A percentile compares a stretch with the other conserved stretches of the same genome.
Conservation (phyloP, 2,888 invertebrate species). For the Spialia ferax region DNA sequence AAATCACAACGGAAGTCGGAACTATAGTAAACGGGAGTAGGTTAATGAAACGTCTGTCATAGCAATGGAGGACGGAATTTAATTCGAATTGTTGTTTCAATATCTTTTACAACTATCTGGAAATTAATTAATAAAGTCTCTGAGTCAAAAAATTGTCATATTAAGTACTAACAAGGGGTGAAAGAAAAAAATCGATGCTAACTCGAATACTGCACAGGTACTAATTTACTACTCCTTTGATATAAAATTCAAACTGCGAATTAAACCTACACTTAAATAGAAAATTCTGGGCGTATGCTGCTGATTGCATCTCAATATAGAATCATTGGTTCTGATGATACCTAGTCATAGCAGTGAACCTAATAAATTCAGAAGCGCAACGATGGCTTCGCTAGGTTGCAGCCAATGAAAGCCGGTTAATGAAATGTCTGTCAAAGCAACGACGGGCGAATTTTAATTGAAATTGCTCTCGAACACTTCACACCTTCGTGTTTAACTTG, state of each 20-base stretch:
- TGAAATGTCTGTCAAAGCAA: conserved; percentile 82
- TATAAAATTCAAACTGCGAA: no score
- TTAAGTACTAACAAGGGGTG: not conserved
- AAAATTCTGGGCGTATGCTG: not conserved
- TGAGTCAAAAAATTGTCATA: not conserved
- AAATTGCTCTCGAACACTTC: conserved; percentile 71
- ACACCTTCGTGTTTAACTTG: conserved; percentile 60
- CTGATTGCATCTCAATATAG: not conserved
- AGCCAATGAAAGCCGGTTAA: conserved; percentile 72
- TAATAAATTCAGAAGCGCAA: conserved; percentile 26
- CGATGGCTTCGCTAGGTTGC: conserved; percentile 10
- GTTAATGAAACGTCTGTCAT: conserved; percentile 85
- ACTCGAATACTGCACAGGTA: no score
- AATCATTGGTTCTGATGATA: not conserved
- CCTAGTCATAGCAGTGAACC: not conserved
- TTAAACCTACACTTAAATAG: no score
- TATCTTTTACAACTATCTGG: conserved; percentile 19
- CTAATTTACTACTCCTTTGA: no score
- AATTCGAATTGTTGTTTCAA: conserved; percentile 69
- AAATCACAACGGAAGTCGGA: conserved; percentile 26
- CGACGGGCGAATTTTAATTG: conserved; percentile 72
- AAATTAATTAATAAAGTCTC: conserved; percentile 1
- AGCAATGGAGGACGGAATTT: conserved; percentile 67
- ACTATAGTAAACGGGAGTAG: conserved; percentile 58
- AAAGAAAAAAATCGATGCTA: not conserved